A percentile compares a stretch with the other conserved stretches of the same genome.
Evolutionary conservation across 2,113 vertebrate species (phyloP).

Genomic region (Tautogolabrus adspersus): DNA sequence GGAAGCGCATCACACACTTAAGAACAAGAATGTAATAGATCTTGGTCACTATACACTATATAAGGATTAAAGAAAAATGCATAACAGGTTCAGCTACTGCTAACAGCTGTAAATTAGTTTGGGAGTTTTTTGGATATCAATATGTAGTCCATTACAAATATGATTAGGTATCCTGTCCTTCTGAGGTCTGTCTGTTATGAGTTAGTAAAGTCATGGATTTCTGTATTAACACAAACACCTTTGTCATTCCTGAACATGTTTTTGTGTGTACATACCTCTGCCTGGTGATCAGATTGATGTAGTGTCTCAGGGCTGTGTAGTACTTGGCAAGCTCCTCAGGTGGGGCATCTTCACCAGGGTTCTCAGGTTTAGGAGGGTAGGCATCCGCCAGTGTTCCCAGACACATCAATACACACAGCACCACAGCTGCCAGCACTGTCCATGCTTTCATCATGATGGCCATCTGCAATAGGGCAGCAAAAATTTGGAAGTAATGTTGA

Average conservation of each 20-base stretch:
- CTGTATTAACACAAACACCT: neutral
- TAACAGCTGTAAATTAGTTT: neutral
- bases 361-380: constrained; percentile 90
- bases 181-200: too few species aligned
- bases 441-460: constrained; percentile 80
- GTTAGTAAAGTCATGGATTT: neutral
- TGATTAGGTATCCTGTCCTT: too few species aligned
- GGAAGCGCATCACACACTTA: neutral
- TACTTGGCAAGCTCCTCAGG: constrained; percentile 91
- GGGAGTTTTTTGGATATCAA: too few species aligned
- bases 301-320: constrained; percentile 92
- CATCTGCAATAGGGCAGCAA: constrained; percentile 81
- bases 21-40: constrained; percentile 17
- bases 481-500: too few species aligned
- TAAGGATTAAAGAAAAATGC: neutral
- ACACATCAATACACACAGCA: constrained; percentile 86
- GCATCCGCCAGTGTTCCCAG: constrained; percentile 86
- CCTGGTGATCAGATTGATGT: constrained; percentile 94
- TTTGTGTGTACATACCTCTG: constrained; percentile 85
- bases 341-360: constrained; percentile 88
- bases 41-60: neutral
- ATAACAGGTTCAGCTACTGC: neutral
- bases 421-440: constrained; percentile 74
- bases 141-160: too few species aligned
- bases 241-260: neutral